These are phyloP conservation scores for Pomacea canaliculata DNA, from an alignment of 2,888 invertebrate species.

Conservation along the genomic window DNA sequence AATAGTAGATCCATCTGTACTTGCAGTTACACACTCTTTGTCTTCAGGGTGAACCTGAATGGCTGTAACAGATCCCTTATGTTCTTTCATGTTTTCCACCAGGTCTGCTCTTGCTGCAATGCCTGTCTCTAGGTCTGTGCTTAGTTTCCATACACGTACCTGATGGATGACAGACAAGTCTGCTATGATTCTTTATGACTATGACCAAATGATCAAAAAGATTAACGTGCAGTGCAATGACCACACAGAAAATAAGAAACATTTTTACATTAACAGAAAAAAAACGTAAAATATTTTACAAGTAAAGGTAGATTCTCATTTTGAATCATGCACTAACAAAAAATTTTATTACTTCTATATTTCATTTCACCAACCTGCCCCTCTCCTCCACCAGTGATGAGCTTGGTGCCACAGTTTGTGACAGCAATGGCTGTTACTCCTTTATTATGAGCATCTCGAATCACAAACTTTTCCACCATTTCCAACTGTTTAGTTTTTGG, in stretches of 20 bases:
- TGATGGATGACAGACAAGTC: not conserved
- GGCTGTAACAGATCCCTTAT: conserved; percentile 88
- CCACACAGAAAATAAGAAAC: too few relatives aligned
- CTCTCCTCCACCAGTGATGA: conserved; percentile 91
- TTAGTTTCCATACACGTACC: conserved; percentile 64
- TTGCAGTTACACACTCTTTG: conserved; percentile 87
- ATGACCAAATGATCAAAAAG: too few relatives aligned
- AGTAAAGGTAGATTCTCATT: too few relatives aligned
- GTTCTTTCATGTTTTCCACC: conserved; percentile 80
- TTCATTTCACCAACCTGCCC: conserved; percentile 75
- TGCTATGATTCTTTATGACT: too few relatives aligned
- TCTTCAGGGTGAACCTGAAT: conserved; percentile 84
- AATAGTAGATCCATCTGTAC: conserved; percentile 92
- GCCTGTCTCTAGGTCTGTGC: conserved; percentile 31
- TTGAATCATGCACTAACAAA: too few relatives aligned
- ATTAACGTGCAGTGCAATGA: too few relatives aligned
- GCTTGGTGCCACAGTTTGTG: conserved; percentile 77
- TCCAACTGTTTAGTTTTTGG: conserved; percentile 53
- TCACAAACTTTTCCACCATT: conserved; percentile 75
- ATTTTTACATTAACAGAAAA: too few relatives aligned
- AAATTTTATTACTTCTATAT: too few relatives aligned
- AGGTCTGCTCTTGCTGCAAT: conserved; percentile 28
- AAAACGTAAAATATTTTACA: too few relatives aligned
- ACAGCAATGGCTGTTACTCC: conserved; percentile 87
- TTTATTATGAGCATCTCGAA: conserved; percentile 90